A percentile compares a stretch with the other conserved stretches of the same genome.
Evolutionary conservation across 1,140 invertebrate species (phyloP).

Genomic region (Nixonia krombeini): DNA sequence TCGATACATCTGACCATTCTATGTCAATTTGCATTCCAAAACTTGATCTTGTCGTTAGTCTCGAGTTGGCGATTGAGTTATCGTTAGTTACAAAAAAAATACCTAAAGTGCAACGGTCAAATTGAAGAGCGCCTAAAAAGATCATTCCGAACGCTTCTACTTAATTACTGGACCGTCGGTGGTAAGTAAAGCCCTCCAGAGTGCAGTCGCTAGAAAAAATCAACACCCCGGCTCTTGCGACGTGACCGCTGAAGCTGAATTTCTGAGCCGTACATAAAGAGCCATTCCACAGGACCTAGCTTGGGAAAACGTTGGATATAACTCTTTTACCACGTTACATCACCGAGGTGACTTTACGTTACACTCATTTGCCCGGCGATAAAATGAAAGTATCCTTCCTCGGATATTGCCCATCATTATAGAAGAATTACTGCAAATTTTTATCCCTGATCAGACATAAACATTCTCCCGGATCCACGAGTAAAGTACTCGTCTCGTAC

Average conservation of each 20-base stretch:
- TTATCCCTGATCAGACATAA: slow-evolving; percentile 19
- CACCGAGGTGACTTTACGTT: slow-evolving; percentile 24
- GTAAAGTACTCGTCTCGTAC: too few relatives aligned
- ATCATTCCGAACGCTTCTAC: not conserved
- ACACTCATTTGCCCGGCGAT: slow-evolving; percentile 29
- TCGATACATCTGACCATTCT: too few relatives aligned
- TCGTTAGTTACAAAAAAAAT: too few relatives aligned
- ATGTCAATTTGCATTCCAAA: too few relatives aligned
- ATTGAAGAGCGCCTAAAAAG: too few relatives aligned
- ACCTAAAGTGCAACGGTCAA: too few relatives aligned
- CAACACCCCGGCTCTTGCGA: not conserved
- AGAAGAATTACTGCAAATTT: slow-evolving; percentile 18
- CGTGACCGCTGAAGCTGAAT: slow-evolving; percentile 19
- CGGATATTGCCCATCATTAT: slow-evolving; percentile 20
- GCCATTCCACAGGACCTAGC: slow-evolving; percentile 11
- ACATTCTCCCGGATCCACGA: not conserved
- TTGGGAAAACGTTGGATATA: slow-evolving; percentile 16
- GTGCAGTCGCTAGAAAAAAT: slow-evolving; percentile 4
- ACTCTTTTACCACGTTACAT: slow-evolving; percentile 25
- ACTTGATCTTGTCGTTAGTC: too few relatives aligned
- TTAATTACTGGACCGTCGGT: not conserved
- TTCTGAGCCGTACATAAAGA: slow-evolving; percentile 11
- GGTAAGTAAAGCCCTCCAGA: not conserved
- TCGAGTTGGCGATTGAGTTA: too few relatives aligned
- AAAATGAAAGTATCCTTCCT: slow-evolving; percentile 29